Percentiles rank a stretch among this genome's conserved stretches.
Evolutionary conservation across 2,113 vertebrate species (phyloP).

Genomic region (Dendropsophus ebraccatus): DNA sequence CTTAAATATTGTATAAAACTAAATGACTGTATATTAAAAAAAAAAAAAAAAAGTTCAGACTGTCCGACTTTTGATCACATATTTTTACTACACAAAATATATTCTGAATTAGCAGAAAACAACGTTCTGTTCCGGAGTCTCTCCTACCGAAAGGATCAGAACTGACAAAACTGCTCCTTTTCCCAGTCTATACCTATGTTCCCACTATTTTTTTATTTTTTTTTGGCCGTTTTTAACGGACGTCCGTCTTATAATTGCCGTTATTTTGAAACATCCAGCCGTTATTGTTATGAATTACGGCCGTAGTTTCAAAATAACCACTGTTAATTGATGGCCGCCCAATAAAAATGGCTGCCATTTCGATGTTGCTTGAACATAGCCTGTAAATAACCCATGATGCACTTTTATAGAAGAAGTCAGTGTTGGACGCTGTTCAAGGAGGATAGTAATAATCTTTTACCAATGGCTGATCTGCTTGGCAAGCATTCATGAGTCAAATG

Average conservation of each 20-base stretch:
- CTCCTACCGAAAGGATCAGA: not conserved
- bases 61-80: not conserved
- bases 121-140: not conserved
- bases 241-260: no score
- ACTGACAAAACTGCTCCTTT: not conserved
- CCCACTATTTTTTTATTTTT: no score
- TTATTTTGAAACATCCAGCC: no score
- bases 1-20: slow-evolving; percentile 3
- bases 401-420: not conserved
- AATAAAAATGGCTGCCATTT: no score
- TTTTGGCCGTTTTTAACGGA: no score
- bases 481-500: not conserved
- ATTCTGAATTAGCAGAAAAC: no score
- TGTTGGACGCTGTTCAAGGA: not conserved
- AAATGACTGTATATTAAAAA: slow-evolving; percentile 14
- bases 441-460: not conserved
- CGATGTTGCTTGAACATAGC: no score
- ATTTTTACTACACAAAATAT: not conserved
- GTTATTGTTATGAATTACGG: no score
- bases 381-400: not conserved
- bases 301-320: no score
- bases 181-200: no score
- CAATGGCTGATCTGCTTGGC: not conserved
- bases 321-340: no score
- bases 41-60: not conserved